These are phyloP conservation scores for Noctua pronuba DNA, from an alignment of 2,888 invertebrate genomes.

Conservation along the genomic window DNA sequence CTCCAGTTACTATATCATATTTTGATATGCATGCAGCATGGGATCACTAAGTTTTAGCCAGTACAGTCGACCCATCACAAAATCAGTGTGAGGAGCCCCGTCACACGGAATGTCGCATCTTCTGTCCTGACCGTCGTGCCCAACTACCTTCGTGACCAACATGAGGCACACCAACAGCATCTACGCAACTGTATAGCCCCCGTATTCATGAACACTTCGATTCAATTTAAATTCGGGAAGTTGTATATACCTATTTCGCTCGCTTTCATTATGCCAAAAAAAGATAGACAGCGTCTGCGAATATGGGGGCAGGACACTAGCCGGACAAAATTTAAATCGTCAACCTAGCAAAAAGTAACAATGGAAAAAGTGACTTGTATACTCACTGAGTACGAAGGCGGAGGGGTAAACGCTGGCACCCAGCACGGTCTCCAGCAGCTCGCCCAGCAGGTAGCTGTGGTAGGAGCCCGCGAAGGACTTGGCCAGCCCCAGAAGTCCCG, in stretches of 20 bases:
- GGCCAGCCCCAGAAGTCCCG: slow-evolving; percentile 88
- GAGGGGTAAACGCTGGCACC: slow-evolving; percentile 91
- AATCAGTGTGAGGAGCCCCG: neutral
- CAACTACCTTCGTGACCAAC: neutral
- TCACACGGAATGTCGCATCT: neutral
- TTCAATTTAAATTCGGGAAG: no score
- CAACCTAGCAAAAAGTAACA: neutral
- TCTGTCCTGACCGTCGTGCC: neutral
- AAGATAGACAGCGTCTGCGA: neutral
- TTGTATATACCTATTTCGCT: neutral
- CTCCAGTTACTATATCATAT: neutral
- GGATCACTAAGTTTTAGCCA: neutral
- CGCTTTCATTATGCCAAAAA: neutral
- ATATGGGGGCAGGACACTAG: neutral
- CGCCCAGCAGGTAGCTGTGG: slow-evolving; percentile 87
- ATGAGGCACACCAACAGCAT: neutral
- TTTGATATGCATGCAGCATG: neutral
- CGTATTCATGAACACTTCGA: neutral
- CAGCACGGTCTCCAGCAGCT: slow-evolving; percentile 89
- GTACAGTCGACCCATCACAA: neutral
- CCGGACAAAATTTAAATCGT: neutral
- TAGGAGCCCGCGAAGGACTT: slow-evolving; percentile 90
- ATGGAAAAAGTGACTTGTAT: neutral
- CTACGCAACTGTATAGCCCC: neutral
- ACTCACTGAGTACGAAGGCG: slow-evolving; percentile 91